These are phyloP conservation scores for Rhodeus uyekii DNA, from an alignment of 2,797 vertebrate species.

Conservation along the genomic window DNA sequence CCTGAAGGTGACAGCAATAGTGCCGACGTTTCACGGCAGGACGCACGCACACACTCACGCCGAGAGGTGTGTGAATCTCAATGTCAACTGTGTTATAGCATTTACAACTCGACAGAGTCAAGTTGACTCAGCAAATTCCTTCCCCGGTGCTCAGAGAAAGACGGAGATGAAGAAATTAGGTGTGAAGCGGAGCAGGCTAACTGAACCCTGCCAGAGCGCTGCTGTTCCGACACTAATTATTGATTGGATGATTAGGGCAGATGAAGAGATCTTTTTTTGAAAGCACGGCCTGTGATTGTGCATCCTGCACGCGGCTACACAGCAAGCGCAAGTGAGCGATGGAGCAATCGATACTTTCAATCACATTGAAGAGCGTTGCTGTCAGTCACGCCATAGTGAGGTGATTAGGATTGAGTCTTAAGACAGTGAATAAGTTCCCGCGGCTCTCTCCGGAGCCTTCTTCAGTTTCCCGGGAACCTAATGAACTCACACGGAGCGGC, in stretches of 20 bases:
- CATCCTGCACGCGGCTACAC: constrained; percentile 80
- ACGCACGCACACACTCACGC: constrained; percentile 40
- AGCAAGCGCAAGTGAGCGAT: constrained; percentile 23
- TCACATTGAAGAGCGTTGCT: constrained; percentile 88
- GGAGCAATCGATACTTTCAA: constrained; percentile 94
- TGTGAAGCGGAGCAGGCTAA: constrained; percentile 73
- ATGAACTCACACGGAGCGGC: constrained; percentile 80
- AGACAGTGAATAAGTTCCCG: constrained; percentile 91
- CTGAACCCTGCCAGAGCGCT: constrained; percentile 82
- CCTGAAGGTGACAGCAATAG: constrained; percentile 85
- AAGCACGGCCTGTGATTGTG: constrained; percentile 89
- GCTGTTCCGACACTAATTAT: constrained; percentile 89
- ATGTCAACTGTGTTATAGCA: constrained; percentile 77
- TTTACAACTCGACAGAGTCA: constrained; percentile 75
- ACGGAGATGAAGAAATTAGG: neutral
- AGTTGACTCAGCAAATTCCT: constrained; percentile 60
- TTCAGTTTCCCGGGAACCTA: constrained; percentile 82
- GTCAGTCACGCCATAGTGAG: constrained; percentile 91
- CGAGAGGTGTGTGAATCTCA: constrained; percentile 68
- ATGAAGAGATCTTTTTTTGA: constrained; percentile 92
- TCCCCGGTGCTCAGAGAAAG: constrained; percentile 36
- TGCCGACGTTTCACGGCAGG: constrained; percentile 85
- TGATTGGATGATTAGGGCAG: constrained; percentile 96
- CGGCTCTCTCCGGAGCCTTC: constrained; percentile 82
- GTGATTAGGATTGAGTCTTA: constrained; percentile 97